Conservation (phyloP, 2,888 invertebrate genomes). For the Coecobrya sp. region DNA sequence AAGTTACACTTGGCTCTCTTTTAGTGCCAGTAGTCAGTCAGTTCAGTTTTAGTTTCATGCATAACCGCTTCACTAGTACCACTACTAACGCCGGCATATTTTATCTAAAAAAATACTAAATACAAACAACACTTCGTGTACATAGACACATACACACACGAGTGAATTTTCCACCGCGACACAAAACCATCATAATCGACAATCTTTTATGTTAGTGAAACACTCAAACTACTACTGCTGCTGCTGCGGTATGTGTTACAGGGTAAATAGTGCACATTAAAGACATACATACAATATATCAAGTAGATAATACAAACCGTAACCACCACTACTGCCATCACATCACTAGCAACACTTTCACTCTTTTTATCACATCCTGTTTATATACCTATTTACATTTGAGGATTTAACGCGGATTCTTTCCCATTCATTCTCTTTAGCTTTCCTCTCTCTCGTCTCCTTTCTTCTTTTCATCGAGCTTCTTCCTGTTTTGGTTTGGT, state of each 20-base stretch:
- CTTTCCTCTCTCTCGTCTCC: not conserved
- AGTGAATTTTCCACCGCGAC: slow-evolving; percentile 4
- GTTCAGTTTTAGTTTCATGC: slow-evolving; percentile 10
- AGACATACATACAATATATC: not conserved
- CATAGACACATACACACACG: not conserved
- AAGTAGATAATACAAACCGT: slow-evolving; percentile 11
- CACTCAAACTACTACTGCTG: not conserved
- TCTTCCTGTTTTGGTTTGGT: not conserved
- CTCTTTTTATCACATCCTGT: slow-evolving; percentile 22
- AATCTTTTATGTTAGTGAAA: slow-evolving; percentile 19
- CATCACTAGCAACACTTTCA: slow-evolving; percentile 31
- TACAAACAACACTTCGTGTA: not conserved
- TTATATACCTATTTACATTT: slow-evolving; percentile 35
- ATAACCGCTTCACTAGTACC: not conserved
- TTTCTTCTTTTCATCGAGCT: not conserved
- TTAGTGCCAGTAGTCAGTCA: slow-evolving; percentile 34
- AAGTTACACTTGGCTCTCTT: not conserved
- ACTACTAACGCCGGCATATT: not conserved
- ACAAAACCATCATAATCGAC: slow-evolving; percentile 48
- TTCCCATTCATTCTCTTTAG: slow-evolving; percentile 9
- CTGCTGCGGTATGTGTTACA: slow-evolving; percentile 6
- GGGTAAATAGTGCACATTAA: not conserved
- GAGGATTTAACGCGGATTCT: slow-evolving; percentile 22
- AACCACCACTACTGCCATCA: not conserved
- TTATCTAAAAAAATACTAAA: not conserved